phyloP scores from a whole-genome alignment of 2,888 invertebrate species.

The Notocelia uddmanniana region DNA sequence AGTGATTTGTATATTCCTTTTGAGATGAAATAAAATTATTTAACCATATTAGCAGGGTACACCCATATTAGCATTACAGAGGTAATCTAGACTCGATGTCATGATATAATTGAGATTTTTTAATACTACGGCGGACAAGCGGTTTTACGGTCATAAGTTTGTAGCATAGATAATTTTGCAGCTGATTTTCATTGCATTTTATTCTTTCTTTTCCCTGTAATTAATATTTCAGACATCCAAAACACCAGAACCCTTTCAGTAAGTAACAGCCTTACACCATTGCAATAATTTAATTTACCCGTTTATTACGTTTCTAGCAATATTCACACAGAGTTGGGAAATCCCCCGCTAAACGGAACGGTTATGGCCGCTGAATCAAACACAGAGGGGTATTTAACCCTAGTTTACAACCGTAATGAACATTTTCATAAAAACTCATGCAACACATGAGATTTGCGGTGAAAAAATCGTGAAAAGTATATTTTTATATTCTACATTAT shows the following conservation, averaged over 20 bases:
- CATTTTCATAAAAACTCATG: constrained; percentile 32
- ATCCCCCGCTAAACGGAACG: constrained; percentile 5
- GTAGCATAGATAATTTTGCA: too few relatives aligned
- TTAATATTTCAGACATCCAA: background rate
- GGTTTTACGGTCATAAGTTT: too few relatives aligned
- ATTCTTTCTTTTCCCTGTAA: background rate
- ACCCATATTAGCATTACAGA: too few relatives aligned
- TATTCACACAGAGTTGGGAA: constrained; percentile 16
- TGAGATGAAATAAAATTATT: too few relatives aligned
- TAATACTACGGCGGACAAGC: too few relatives aligned
- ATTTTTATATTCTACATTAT: too few relatives aligned
- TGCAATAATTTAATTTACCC: constrained; percentile 17
- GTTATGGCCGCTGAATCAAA: constrained; percentile 21
- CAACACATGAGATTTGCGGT: constrained; percentile 7
- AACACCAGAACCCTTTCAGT: constrained; percentile 15
- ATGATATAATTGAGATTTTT: too few relatives aligned
- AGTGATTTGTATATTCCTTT: too few relatives aligned
- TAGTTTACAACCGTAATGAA: constrained; percentile 21
- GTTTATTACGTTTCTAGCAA: constrained; percentile 10
- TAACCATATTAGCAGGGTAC: too few relatives aligned
- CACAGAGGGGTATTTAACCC: constrained; percentile 1
- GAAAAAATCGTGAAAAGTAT: background rate
- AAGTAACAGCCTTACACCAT: background rate
- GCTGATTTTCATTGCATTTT: too few relatives aligned
- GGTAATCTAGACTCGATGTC: too few relatives aligned